These are phyloP conservation scores for Leptoteleia sp. DNA, from an alignment of 1,140 invertebrate genomes.

Conservation along the genomic window DNA sequence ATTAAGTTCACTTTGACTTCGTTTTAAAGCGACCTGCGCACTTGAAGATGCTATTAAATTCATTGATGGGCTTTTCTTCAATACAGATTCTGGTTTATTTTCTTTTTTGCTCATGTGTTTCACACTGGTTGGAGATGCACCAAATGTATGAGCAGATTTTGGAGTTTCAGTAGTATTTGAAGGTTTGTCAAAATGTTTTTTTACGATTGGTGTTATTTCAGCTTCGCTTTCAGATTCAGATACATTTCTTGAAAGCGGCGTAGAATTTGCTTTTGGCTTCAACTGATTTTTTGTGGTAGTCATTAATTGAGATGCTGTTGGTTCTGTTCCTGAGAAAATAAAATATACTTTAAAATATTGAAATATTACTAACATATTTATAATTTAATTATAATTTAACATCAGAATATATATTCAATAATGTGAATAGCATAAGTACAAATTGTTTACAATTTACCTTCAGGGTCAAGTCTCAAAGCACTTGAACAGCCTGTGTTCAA, in stretches of 20 bases:
- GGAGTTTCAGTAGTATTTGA: slow-evolving; percentile 40
- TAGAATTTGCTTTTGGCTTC: slow-evolving; percentile 75
- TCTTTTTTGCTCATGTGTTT: slow-evolving; percentile 17
- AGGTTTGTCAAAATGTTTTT: slow-evolving; percentile 65
- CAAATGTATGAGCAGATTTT: slow-evolving; percentile 57
- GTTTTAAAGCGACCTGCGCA: slow-evolving; percentile 66
- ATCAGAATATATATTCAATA: no score
- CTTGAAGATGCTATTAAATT: slow-evolving; percentile 66
- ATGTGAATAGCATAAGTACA: background rate
- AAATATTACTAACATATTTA: no score
- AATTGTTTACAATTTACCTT: slow-evolving; percentile 69
- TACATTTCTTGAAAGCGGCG: slow-evolving; percentile 64
- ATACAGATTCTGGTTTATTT: slow-evolving; percentile 25
- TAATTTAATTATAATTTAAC: no score
- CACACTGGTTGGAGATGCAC: slow-evolving; percentile 18
- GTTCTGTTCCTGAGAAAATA: slow-evolving; percentile 63
- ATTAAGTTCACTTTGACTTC: slow-evolving; percentile 79
- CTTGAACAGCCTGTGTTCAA: slow-evolving; percentile 75
- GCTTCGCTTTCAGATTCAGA: slow-evolving; percentile 76
- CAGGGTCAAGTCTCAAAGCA: slow-evolving; percentile 77
- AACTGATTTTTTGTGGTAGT: slow-evolving; percentile 26
- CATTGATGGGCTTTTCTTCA: slow-evolving; percentile 78
- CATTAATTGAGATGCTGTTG: slow-evolving; percentile 48
- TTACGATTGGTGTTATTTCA: slow-evolving; percentile 79
- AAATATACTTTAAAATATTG: no score